A percentile compares a stretch with the other conserved stretches of the same genome.
Evolutionary conservation across 1,140 invertebrate species (phyloP).

Genomic region (Camponotus floridanus): DNA sequence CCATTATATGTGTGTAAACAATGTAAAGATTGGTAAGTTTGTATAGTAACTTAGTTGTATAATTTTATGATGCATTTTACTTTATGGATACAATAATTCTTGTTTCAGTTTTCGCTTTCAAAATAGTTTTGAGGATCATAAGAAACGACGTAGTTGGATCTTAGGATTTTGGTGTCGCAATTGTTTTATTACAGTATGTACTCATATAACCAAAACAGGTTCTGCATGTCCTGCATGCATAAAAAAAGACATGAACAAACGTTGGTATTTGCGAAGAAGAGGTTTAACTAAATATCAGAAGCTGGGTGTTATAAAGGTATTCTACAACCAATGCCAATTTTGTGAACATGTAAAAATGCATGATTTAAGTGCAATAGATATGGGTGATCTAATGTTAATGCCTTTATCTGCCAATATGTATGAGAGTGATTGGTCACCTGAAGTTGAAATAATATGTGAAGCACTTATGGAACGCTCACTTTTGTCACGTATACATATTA

Average conservation of each 20-base stretch:
- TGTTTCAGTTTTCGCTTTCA: conserved; percentile 78
- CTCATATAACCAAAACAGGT: conserved; percentile 53
- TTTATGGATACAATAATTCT: conserved; percentile 11
- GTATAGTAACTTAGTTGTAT: not conserved
- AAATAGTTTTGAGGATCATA: conserved; percentile 79
- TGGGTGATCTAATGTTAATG: conserved; percentile 81
- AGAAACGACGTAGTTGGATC: conserved; percentile 78
- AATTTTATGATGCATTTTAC: not conserved
- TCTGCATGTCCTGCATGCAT: conserved; percentile 68
- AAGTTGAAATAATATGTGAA: conserved; percentile 77
- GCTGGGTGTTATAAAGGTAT: conserved; percentile 75
- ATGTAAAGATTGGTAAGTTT: conserved; percentile 81
- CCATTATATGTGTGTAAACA: conserved; percentile 76
- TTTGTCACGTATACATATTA: conserved; percentile 76
- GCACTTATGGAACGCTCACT: conserved; percentile 81
- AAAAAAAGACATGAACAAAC: conserved; percentile 70
- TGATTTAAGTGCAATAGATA: conserved; percentile 70
- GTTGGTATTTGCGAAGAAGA: conserved; percentile 69
- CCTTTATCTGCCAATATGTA: conserved; percentile 75
- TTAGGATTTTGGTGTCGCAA: conserved; percentile 80
- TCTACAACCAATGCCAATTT: conserved; percentile 84
- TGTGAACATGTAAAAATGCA: conserved; percentile 80
- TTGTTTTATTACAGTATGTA: conserved; percentile 76
- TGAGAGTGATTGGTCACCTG: conserved; percentile 62
- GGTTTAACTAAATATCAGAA: conserved; percentile 73